Percentiles rank a stretch among this genome's conserved stretches.
Evolutionary conservation across 2,888 invertebrate species (phyloP).

Genomic region (Busseola fusca): DNA sequence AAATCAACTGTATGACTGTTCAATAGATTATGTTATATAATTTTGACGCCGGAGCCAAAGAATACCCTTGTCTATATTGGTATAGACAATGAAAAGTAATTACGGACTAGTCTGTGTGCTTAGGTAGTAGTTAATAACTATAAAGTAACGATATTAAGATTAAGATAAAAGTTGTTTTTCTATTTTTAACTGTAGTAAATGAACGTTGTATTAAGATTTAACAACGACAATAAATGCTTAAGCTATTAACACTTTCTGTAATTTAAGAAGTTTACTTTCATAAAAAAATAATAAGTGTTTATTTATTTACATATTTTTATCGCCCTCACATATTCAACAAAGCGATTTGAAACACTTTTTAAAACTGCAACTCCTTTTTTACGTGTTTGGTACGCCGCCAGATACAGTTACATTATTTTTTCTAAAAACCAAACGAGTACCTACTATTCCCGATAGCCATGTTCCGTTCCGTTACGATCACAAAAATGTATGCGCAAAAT

Average conservation of each 20-base stretch:
- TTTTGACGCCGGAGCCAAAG: background rate
- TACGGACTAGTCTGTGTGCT: background rate
- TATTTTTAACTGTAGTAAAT: constrained; percentile 2
- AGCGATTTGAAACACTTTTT: background rate
- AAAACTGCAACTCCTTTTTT: background rate
- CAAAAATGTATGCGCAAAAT: background rate
- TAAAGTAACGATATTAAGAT: constrained; percentile 1
- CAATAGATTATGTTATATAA: background rate
- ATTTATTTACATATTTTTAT: background rate
- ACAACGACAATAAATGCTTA: background rate
- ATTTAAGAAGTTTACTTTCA: background rate
- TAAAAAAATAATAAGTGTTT: background rate
- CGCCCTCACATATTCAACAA: background rate
- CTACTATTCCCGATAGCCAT: constrained; percentile 1
- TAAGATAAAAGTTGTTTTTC: constrained; percentile 23
- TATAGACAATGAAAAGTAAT: constrained; percentile 1
- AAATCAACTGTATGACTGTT: too few relatives aligned
- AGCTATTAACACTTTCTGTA: background rate
- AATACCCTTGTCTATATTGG: background rate
- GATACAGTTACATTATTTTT: background rate
- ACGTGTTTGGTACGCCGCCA: background rate
- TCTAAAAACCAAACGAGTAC: background rate
- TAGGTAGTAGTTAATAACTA: background rate
- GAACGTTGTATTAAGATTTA: background rate
- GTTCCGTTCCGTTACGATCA: background rate